Conservation (phyloP, 2,797 vertebrate species). For the Poliocrania exsul region DNA sequence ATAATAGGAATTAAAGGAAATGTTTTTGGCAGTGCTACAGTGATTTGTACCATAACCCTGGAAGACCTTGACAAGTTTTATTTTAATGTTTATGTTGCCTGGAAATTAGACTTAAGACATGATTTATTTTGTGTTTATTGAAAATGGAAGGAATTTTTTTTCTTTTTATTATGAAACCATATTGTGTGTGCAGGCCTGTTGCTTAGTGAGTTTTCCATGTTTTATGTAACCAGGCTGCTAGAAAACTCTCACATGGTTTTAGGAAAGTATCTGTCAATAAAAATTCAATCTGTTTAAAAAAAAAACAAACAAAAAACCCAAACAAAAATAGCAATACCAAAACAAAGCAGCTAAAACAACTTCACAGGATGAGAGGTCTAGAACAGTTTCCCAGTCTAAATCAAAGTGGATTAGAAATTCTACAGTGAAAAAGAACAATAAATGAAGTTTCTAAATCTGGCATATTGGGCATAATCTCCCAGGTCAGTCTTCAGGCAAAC, state of each 20-base stretch:
- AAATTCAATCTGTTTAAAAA: not conserved
- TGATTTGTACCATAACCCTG: not conserved
- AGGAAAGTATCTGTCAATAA: not conserved
- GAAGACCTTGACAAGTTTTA: not conserved
- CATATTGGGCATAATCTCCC: not conserved
- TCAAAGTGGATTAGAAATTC: conserved; percentile 11
- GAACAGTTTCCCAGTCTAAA: not conserved
- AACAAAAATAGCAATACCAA: not conserved
- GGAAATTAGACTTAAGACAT: not conserved
- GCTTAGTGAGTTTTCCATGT: not conserved
- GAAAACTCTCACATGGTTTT: not conserved
- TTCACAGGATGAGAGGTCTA: not conserved
- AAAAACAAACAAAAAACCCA: not conserved
- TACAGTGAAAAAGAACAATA: not conserved
- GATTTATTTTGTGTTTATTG: not conserved
- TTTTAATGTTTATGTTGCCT: not conserved
- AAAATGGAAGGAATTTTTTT: not conserved
- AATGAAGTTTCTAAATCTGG: conserved; percentile 15
- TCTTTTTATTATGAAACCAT: not conserved
- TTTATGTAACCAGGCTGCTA: not conserved
- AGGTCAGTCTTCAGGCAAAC: not conserved
- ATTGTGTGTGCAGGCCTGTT: not conserved
- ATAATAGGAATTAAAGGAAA: not conserved
- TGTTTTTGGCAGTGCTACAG: not conserved
- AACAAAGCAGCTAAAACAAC: not conserved